phyloP scores from a whole-genome alignment of 1,140 invertebrate species.

The Galendromus occidentalis region DNA sequence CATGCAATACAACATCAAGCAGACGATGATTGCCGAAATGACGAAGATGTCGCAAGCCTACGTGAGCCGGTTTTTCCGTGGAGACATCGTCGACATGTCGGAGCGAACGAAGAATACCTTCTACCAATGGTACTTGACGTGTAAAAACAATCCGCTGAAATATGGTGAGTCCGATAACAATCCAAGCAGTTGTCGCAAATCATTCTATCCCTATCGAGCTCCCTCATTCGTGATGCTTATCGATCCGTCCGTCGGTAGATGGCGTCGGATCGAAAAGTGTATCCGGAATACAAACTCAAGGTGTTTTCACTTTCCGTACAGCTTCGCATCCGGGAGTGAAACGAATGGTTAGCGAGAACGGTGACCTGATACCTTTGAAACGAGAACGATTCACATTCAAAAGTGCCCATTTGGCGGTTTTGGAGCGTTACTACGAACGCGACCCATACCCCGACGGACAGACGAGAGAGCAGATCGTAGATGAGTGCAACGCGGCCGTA shows the following conservation, averaged over 20 bases:
- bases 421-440: slow-evolving; percentile 27
- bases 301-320: background rate
- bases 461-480: slow-evolving; percentile 26
- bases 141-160: slow-evolving; percentile 22
- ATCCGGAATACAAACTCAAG: background rate
- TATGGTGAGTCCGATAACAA: slow-evolving; percentile 14
- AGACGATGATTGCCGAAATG: slow-evolving; percentile 27
- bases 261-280: background rate
- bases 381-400: slow-evolving; percentile 30
- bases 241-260: background rate
- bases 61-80: slow-evolving; percentile 26
- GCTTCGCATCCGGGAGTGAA: slow-evolving; percentile 21
- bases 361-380: slow-evolving; percentile 22
- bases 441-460: slow-evolving; percentile 29
- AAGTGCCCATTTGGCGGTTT: slow-evolving; percentile 27
- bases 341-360: slow-evolving; percentile 21
- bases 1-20: slow-evolving; percentile 25
- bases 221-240: background rate
- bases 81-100: slow-evolving; percentile 26
- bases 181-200: background rate
- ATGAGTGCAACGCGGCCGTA: slow-evolving; percentile 26
- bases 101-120: slow-evolving; percentile 25
- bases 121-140: slow-evolving; percentile 26
- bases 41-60: slow-evolving; percentile 27
- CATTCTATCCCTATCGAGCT: background rate